Percentiles rank a stretch among this genome's conserved stretches.
These are phyloP conservation scores for Drosophila lini DNA, from an alignment of 1,140 invertebrate genomes.

Conservation along the genomic window DNA sequence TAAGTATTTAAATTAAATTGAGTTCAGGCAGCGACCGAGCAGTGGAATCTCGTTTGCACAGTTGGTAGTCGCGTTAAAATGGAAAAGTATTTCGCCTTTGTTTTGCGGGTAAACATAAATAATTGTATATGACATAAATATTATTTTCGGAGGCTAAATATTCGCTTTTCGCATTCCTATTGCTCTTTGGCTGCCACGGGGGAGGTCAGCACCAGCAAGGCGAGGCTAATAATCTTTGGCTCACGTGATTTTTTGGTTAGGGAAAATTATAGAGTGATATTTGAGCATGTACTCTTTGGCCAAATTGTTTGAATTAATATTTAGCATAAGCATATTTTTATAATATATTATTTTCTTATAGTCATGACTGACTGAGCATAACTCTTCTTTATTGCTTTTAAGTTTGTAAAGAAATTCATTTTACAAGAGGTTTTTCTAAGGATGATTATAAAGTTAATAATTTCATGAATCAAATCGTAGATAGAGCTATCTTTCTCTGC, in stretches of 20 bases:
- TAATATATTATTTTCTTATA: no score
- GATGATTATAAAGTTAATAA: no score
- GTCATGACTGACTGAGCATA: no score
- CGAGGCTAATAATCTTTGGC: background rate
- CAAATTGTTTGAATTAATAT: background rate
- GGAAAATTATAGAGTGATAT: background rate
- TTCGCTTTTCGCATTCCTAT: slow-evolving; percentile 46
- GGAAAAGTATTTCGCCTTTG: slow-evolving; percentile 40
- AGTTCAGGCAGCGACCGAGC: slow-evolving; percentile 44
- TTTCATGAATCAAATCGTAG: background rate
- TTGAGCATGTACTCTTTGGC: background rate
- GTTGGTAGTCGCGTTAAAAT: slow-evolving; percentile 52
- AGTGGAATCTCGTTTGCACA: slow-evolving; percentile 66
- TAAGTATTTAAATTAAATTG: slow-evolving; percentile 37
- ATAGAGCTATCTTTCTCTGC: background rate
- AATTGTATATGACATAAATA: slow-evolving; percentile 58
- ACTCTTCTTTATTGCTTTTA: background rate
- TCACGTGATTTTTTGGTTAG: background rate
- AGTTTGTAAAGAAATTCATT: background rate
- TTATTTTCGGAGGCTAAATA: slow-evolving; percentile 44
- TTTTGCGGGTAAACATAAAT: slow-evolving; percentile 51
- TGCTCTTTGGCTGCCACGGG: slow-evolving; percentile 3
- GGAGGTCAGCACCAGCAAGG: slow-evolving; percentile 17
- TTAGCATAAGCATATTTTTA: background rate
- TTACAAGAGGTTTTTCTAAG: no score